Base-by-base conservation (phyloP, 2,797 vertebrate species). In the Hoplostethus mediterraneus region DNA sequence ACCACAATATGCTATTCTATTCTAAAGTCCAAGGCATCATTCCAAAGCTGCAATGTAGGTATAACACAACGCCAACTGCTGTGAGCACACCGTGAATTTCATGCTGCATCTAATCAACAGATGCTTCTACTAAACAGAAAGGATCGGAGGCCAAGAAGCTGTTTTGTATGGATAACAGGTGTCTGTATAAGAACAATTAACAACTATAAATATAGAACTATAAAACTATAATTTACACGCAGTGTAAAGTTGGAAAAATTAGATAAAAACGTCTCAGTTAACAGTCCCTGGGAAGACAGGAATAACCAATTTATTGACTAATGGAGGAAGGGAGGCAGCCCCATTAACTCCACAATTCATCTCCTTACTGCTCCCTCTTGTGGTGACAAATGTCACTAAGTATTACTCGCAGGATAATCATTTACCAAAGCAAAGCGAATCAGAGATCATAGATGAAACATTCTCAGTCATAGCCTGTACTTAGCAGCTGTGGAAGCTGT, bases 361-460 rank as follows among this genome's bases (percentile, higher is more conserved):
- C 53, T 71, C 57, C 48, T 49, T 48, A 55, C 52, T 81, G 17
- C 68, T 67, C 90, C 89, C 90, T 78, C 91, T 90, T 79, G 89
- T 93, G 93, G 85, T 83, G 65, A 66, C 28, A 73, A 5, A 36
- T 62, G 36, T 67, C 13, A 85, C 65, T 81, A 64, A 6, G n/a
- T 53, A 7, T 57, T 48, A 10, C 45, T 62, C 3, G 7, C 17
- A 56, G 67, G 30, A 25, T 44, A 2, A 14, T 51, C 68, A 38
- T 67, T 70, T 44, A 59, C 38, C 52, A 44, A 63, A 56, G 28
- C 8, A 67, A 14, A 53, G 38, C 47, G 14, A 49, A 31, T 58
- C 13, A 54, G 13, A 63, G 28, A 13, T 62, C 38, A 65, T 55
- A 6, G 16, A 6, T 71, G 31, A 56, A 70, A 56, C 45, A 48